phyloP scores from a whole-genome alignment of 2,113 vertebrate species.

The Leptocoma aspasia region DNA sequence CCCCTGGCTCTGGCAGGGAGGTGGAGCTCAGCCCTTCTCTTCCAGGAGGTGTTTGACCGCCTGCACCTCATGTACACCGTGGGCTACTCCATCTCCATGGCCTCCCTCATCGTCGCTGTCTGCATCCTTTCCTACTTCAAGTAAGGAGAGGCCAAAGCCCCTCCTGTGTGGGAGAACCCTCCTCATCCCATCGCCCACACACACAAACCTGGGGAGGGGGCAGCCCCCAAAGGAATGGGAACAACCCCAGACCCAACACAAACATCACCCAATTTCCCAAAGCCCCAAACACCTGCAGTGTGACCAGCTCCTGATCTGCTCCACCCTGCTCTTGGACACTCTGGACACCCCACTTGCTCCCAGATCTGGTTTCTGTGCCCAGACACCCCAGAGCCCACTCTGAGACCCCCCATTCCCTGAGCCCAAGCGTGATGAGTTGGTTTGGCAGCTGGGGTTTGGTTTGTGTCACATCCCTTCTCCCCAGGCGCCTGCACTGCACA shows the following conservation, averaged over 20 bases:
- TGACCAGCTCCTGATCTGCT: not conserved
- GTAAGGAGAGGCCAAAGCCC: slow-evolving; percentile 65
- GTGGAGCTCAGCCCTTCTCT: not conserved
- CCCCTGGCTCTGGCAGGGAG: not conserved
- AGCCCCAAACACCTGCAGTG: not conserved
- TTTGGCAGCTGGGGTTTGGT: not conserved
- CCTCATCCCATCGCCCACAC: rapidly evolving
- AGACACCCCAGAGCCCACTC: not conserved
- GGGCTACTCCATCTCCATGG: slow-evolving; percentile 87
- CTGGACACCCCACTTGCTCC: not conserved
- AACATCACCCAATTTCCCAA: not conserved
- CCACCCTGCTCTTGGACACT: not conserved
- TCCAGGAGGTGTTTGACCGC: slow-evolving; percentile 86
- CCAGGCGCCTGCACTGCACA: slow-evolving; percentile 87
- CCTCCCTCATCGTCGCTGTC: slow-evolving; percentile 80
- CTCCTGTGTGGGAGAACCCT: rapidly evolving
- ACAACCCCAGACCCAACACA: not conserved
- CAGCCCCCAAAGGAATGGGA: not conserved
- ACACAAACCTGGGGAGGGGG: rapidly evolving
- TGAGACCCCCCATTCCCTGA: not conserved
- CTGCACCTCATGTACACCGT: slow-evolving; percentile 88
- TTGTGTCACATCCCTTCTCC: rapidly evolving
- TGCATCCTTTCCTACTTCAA: slow-evolving; percentile 90
- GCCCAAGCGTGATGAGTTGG: rapidly evolving
- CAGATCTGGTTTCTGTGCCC: not conserved